Base-by-base conservation (phyloP, 2,113 vertebrate species). In the Lagenorhynchus albirostris region DNA sequence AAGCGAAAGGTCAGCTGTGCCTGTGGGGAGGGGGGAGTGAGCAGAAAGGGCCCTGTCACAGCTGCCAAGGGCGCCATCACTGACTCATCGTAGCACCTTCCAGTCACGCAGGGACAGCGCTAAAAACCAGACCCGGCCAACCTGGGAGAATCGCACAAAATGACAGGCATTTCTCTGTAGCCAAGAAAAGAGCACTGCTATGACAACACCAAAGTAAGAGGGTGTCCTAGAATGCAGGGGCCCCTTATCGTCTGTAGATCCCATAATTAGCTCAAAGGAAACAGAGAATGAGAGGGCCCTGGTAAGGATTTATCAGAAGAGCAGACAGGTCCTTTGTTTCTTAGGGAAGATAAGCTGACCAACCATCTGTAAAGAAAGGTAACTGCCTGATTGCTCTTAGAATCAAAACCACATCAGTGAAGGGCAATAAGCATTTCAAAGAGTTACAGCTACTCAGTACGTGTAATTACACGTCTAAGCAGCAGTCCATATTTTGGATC, bases 401-500 rank as follows among this genome's bases (percentile, higher is more conserved):
- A 80, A n/a, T 83, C 89, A 33, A 73, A 93, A 21, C n/a, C 26
- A 36, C 6, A 26, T 44, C 58, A 70, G 38, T 23, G 50, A 80
- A 47, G n/a, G n/a, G 65, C 84, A 55, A 62, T 17, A 33, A 50
- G 84, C 6, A 55, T 44, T 94, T 92, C 83, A 68, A 58, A 71
- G n/a, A 47, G 31, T 44, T 11, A 11, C 62, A 58, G 14, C 58
- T 44, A 25, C 11, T 53, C 55, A 47, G 50, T 10, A 29, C 2
- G 14, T 33, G 2, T 23, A 71, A 84, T 91, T 80, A 62, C 8
- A 29, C 18, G 3, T 93, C 11, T 21, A 71, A 67, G 62, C 15
- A 20, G 3, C 23, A 31, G 2, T 60, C 71, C 2, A 2, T 20
- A 76, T 31, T 67, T 63, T 44, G 6, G 2, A 44, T 85, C 36